phyloP scores from a whole-genome alignment of 2,113 vertebrate species.

The Atherinomorus stipes region DNA sequence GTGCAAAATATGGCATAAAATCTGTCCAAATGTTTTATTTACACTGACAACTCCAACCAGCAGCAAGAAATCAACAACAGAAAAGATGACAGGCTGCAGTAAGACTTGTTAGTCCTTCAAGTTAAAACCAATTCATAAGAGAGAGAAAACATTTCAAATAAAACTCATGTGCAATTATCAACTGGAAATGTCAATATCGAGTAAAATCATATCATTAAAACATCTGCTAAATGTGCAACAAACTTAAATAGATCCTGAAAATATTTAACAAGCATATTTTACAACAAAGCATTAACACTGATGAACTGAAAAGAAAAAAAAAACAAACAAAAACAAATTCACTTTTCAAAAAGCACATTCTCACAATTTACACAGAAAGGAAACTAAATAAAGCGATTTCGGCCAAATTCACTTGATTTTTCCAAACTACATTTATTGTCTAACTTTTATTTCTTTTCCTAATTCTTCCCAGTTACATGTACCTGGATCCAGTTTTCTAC shows the following conservation, averaged over 20 bases:
- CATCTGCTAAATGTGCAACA: conserved; percentile 41
- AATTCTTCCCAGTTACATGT: conserved; percentile 53
- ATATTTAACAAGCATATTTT: conserved; percentile 49
- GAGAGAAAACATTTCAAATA: conserved; percentile 11
- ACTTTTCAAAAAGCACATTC: conserved; percentile 10
- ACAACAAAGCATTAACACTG: conserved; percentile 81
- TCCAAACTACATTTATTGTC: conserved; percentile 3
- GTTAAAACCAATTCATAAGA: conserved; percentile 55
- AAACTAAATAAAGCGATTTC: conserved; percentile 3
- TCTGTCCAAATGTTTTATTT: conserved; percentile 39
- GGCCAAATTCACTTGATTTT: conserved; percentile 18
- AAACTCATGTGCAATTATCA: conserved; percentile 33
- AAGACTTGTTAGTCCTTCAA: conserved; percentile 66
- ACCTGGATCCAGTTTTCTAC: conserved; percentile 45
- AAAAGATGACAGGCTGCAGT: conserved; percentile 67
- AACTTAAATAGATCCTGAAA: conserved; percentile 69
- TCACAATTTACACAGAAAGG: conserved; percentile 52
- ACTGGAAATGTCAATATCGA: conserved; percentile 44
- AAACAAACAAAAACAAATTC: conserved; percentile 22
- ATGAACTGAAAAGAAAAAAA: conserved; percentile 41
- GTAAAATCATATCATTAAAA: conserved; percentile 37
- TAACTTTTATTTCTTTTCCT: neutral
- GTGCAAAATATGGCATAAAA: conserved; percentile 56
- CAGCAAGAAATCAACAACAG: conserved; percentile 61
- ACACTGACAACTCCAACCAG: conserved; percentile 52